These are phyloP conservation scores for Steatocranus sp. DNA, from an alignment of 2,797 vertebrate genomes.

Conservation along the genomic window DNA sequence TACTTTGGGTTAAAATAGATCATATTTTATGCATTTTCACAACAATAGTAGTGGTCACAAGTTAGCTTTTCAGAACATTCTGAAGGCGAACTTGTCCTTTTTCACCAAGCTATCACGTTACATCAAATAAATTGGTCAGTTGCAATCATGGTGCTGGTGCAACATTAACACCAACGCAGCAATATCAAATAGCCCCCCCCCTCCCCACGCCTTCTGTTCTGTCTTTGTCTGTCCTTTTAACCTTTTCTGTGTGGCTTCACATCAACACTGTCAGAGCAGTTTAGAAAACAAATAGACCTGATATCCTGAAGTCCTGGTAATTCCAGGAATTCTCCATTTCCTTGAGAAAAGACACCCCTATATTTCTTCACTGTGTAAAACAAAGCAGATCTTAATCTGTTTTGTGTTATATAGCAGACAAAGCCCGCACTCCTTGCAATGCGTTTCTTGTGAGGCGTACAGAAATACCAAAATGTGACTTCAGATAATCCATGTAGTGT, in stretches of 20 bases:
- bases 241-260: not conserved
- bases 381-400: not conserved
- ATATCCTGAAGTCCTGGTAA: not conserved
- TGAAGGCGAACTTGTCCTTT: not conserved
- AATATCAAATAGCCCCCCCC: not conserved
- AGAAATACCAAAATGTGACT: not conserved
- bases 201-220: not conserved
- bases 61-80: not conserved
- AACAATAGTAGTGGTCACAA: rapidly evolving
- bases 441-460: not conserved
- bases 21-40: not conserved
- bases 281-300: not conserved
- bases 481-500: constrained; percentile 45
- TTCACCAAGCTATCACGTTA: not conserved
- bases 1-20: not conserved
- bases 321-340: not conserved
- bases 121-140: not conserved
- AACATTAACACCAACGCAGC: not conserved
- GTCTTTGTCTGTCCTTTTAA: not conserved
- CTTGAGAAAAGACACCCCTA: not conserved
- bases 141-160: not conserved
- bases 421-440: not conserved
- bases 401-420: not conserved
- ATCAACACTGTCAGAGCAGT: not conserved
- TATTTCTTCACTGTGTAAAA: not conserved